A percentile compares a stretch with the other conserved stretches of the same genome.
These are phyloP conservation scores for Junco hyemalis DNA, from an alignment of 2,113 vertebrate species.

Conservation along the genomic window DNA sequence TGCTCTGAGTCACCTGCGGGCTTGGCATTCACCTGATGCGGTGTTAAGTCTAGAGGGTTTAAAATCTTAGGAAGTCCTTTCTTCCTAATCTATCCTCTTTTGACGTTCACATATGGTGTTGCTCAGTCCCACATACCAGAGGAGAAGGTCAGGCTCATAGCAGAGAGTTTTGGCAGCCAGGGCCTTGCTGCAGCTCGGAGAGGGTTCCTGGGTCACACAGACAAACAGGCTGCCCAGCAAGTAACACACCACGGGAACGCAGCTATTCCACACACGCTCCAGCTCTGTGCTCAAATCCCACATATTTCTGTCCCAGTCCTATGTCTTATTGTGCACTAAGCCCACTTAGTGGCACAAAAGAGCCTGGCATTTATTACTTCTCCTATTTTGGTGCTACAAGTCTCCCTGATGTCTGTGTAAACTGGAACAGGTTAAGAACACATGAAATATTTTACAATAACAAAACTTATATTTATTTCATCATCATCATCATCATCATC, in stretches of 20 bases:
- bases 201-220: background rate
- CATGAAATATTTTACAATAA: background rate
- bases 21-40: background rate
- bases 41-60: background rate
- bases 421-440: background rate
- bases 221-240: background rate
- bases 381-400: background rate
- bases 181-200: background rate
- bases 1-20: background rate
- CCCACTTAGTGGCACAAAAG: background rate
- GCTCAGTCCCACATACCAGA: background rate
- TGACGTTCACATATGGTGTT: background rate
- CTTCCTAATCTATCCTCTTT: constrained; percentile 33
- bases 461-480: background rate
- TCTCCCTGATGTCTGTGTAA: background rate
- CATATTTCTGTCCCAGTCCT: background rate
- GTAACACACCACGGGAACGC: background rate
- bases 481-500: background rate
- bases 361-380: background rate
- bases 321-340: background rate
- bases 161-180: background rate
- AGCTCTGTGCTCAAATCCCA: background rate
- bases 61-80: constrained; percentile 47
- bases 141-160: background rate
- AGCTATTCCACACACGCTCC: background rate